Evolutionary conservation across 2,797 vertebrate genomes (phyloP).

Genomic region (Poecilia velifera): DNA sequence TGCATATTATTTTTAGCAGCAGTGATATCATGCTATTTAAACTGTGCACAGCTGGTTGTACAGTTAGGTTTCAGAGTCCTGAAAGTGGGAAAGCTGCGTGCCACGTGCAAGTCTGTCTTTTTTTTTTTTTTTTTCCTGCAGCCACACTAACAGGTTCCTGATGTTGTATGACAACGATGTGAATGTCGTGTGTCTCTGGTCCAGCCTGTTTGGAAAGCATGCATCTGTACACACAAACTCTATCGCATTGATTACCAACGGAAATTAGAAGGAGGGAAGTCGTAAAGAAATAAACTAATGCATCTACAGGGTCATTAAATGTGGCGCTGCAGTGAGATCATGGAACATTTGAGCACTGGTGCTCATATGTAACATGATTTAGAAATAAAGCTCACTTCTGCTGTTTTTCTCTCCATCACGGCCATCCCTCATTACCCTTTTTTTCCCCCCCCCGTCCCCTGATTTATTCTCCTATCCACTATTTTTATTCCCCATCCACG

Average conservation of each 20-base stretch:
- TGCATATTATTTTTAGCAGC: slow-evolving; percentile 40
- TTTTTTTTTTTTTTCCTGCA: not conserved
- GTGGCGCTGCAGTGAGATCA: not conserved
- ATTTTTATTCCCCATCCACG: not conserved
- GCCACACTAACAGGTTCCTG: not conserved
- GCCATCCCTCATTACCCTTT: slow-evolving; percentile 1
- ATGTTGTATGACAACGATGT: not conserved
- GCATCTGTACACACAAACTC: not conserved
- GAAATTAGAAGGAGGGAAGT: not conserved
- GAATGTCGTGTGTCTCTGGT: not conserved
- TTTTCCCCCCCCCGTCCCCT: not conserved
- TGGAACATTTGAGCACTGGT: not conserved
- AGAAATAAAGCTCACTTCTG: slow-evolving; percentile 2
- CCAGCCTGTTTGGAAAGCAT: not conserved
- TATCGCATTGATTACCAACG: not conserved
- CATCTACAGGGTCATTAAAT: not conserved
- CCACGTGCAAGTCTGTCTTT: not conserved
- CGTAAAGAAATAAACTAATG: not conserved
- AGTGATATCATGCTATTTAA: not conserved
- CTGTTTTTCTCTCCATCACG: slow-evolving; percentile 31
- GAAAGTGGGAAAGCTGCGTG: not conserved
- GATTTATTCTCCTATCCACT: not conserved
- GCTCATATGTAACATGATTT: not conserved
- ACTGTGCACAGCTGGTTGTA: not conserved
- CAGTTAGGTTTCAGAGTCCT: not conserved